These are phyloP conservation scores for Ornithorhynchus anatinus DNA, from an alignment of 2,113 vertebrate genomes.

Conservation along the genomic window DNA sequence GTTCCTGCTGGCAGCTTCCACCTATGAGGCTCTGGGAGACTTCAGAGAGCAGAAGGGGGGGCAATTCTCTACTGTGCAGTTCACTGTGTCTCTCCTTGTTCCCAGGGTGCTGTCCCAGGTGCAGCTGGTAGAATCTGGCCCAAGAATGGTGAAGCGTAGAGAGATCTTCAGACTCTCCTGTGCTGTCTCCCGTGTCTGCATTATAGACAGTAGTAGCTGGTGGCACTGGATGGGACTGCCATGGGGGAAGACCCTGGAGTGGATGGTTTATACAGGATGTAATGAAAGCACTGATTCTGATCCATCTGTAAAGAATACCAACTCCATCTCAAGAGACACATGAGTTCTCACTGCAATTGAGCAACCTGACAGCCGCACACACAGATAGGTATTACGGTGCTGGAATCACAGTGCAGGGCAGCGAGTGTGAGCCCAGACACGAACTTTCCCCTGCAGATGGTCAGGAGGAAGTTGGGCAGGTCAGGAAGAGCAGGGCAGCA, in stretches of 20 bases:
- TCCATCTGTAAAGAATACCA: background rate
- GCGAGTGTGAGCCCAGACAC: no score
- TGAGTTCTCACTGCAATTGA: background rate
- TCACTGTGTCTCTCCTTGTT: background rate
- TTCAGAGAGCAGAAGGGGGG: background rate
- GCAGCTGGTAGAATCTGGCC: background rate
- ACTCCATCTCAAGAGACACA: background rate
- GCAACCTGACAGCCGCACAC: no score
- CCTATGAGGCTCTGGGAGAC: background rate
- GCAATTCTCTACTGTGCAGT: background rate
- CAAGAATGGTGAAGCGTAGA: background rate
- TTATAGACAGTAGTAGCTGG: background rate
- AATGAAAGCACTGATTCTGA: background rate
- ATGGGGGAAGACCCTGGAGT: slow-evolving; percentile 6
- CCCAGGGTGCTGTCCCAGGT: background rate
- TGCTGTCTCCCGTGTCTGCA: background rate
- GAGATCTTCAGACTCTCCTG: slow-evolving; percentile 8
- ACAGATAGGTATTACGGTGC: background rate
- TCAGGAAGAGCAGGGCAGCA: no score
- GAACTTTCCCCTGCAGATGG: no score
- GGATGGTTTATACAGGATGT: background rate
- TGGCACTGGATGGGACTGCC: background rate
- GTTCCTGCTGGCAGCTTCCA: background rate
- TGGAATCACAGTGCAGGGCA: background rate
- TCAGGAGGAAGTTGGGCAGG: no score